Base-by-base conservation (phyloP, 2,888 invertebrate species). In the Ennomos fuscantarius region DNA sequence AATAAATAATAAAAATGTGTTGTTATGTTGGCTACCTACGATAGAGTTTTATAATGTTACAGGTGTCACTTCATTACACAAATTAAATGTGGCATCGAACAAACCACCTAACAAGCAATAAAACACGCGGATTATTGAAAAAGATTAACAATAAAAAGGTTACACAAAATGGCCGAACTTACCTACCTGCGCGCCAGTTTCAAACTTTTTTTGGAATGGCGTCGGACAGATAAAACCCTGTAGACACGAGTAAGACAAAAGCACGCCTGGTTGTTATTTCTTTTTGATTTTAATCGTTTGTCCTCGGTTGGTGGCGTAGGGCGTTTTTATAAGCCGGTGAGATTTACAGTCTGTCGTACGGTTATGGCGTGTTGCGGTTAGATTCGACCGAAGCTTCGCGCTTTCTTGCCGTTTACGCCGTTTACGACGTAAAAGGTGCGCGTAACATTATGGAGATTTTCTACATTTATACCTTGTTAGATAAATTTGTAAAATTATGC, bases 221-320 rank as follows among this genome's bases (percentile, higher is more conserved):
- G 79, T 80, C 76, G 77, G 70, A 77, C 77, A 84, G 83, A 85
- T 84, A 86, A 82, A 84, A 82, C 83, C 79, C 82, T 80, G 87
- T 87, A 87, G 86, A 89, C 89, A 88, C 82, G 84, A 81, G 85
- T 87, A 89, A 91, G 84, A 90, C 88, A 90, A 90, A 88, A 87
- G 86, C 80, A 70, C 62, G 75, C 72, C 78, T 75, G 76, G 79
- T 81, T 81, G 81, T 88, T 84, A 81, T 89, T 86, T 78, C 86
- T 86, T 88, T 87, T 82, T 80, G 79, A 82, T 86, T 86, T 81
- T 84, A 85, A 84, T 87, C 86, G 82, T 76, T 78, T 74, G 79
- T 80, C 75, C 76, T 76, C 70, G 41, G 44, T 34, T 78, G 73
- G 76, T 76, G 55, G 55, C 49, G 70, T 74, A 74, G 72, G 71